Evolutionary conservation across 2,797 vertebrate genomes (phyloP), one percentile per base, ranked within the genome.

Genomic region (Fistularia commersonii): DNA sequence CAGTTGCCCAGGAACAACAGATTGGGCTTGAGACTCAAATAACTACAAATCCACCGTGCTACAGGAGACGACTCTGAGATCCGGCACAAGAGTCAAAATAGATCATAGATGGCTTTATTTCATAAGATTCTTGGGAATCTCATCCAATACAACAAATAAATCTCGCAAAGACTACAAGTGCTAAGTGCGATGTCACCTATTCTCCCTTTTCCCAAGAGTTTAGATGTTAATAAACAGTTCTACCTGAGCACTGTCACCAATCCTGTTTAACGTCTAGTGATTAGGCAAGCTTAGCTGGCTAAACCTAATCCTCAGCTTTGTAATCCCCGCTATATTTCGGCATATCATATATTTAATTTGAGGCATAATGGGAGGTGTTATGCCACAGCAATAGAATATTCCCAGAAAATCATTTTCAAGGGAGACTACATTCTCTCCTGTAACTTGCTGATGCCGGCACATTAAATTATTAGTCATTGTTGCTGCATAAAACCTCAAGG

Each of bases 231-330:
- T 66, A 84, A 85, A 82, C 67, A 78, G 65, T 48, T 57, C 77
- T 62, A 87, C 83, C 83, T 80, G 72, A 76, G 53, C 61, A 64
- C 58, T 46, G 47, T 48, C 61, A 40, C 52, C 58, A 74, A 57
- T 82, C 76, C 76, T 74, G 69, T 85, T 81, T 66, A 78, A 77
- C 70, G 55, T 75, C 63, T 48, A 48, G 67, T 77, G 75, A 82
- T 84, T 82, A 81, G 72, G 69, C 12, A 31, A 62, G 80, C 69
- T 85, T 79, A 84, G 72, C 73, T 75, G 74, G 74, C 72, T 83
- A 81, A 83, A 61, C 69, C 79, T 84, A 83, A 81, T 84, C 81
- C 75, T 46, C 63, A 38, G 47, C 8, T 50, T 65, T 76, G 71
- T 84, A 84, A 86, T 85, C 80, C 84, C 60, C 23, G 52, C 57